Evolutionary conservation across 2,888 invertebrate species (phyloP).

Genomic region (Aphodius sticticus): DNA sequence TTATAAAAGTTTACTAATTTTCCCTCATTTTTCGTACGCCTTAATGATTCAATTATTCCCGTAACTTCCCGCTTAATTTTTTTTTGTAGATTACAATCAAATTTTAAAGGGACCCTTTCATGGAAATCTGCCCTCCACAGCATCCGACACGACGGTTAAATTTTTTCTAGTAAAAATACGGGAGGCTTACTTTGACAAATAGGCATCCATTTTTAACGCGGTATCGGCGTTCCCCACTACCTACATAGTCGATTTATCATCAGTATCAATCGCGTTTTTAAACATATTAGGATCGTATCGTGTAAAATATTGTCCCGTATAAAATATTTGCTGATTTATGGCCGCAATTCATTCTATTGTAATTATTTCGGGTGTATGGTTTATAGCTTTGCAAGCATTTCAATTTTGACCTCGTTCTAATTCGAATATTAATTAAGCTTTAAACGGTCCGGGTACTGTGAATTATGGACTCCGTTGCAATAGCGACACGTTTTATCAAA

Average conservation of each 20-base stretch:
- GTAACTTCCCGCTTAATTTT: constrained; percentile 20
- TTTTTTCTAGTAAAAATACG: background rate
- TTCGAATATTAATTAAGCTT: constrained; percentile 4
- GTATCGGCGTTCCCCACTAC: background rate
- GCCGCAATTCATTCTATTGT: background rate
- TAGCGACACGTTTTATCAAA: background rate
- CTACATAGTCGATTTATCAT: background rate
- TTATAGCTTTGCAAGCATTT: background rate
- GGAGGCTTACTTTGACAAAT: background rate
- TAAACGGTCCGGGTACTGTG: background rate
- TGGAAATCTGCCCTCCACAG: background rate
- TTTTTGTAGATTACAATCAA: background rate
- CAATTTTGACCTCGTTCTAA: constrained; percentile 4
- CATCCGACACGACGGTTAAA: background rate
- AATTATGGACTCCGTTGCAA: background rate
- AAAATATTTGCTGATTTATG: constrained; percentile 4
- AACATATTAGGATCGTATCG: background rate
- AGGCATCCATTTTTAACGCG: background rate
- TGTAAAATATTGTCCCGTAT: background rate
- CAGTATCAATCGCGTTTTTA: background rate
- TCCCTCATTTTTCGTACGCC: constrained; percentile 20
- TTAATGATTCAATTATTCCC: constrained; percentile 25
- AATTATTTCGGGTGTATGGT: background rate
- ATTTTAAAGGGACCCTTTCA: background rate
- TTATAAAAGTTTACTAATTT: constrained; percentile 20